A percentile compares a stretch with the other conserved stretches of the same genome.
Conservation (phyloP, 2,888 invertebrate genomes). For the Tetropium fuscum region DNA sequence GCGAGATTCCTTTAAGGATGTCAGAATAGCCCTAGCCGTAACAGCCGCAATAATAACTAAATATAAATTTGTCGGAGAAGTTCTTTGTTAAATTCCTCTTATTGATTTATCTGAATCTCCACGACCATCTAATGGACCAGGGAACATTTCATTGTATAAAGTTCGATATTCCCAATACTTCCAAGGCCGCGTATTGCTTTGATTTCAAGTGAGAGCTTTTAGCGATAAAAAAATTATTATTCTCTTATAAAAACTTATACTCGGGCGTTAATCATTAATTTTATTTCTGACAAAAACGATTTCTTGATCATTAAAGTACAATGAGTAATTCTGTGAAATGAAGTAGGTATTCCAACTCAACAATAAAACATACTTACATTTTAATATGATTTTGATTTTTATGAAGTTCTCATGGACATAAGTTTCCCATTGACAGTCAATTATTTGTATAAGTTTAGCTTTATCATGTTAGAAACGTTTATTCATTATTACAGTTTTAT, state of each 20-base stretch:
- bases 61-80: conserved; percentile 5
- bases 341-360: no score
- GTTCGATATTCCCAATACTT: conserved; percentile 31
- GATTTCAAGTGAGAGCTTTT: conserved; percentile 29
- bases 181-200: conserved; percentile 15
- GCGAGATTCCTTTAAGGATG: no score
- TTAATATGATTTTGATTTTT: no score
- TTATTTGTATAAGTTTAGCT: no score
- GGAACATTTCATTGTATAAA: conserved; percentile 36
- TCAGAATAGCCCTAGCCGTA: not conserved
- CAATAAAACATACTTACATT: no score
- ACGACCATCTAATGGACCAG: conserved; percentile 37
- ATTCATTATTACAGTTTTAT: no score
- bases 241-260: conserved; percentile 9
- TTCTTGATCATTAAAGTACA: not conserved
- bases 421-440: no score
- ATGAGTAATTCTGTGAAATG: not conserved
- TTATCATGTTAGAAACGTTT: no score
- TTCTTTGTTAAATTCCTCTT: conserved; percentile 26
- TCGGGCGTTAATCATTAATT: not conserved
- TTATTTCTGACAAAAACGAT: not conserved
- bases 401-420: no score
- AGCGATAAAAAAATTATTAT: conserved; percentile 27
- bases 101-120: conserved; percentile 36
- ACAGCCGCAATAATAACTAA: not conserved